Evolutionary conservation across 2,113 vertebrate genomes (phyloP).

Genomic region (Hiodon alosoides): DNA sequence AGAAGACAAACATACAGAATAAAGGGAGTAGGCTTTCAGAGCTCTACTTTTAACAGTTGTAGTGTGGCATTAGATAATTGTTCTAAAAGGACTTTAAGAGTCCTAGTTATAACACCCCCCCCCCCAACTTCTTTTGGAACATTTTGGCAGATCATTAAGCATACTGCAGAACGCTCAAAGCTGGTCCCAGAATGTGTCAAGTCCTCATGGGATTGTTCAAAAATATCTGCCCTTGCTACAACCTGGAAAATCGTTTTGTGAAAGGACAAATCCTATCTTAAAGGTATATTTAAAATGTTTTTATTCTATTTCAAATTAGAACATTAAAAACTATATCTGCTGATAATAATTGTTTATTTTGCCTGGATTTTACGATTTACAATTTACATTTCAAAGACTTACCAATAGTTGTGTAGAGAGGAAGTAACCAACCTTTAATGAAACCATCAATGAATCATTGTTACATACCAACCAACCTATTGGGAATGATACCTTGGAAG

Average conservation of each 20-base stretch:
- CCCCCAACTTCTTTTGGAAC: background rate
- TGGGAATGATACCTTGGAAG: no score
- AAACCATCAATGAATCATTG: no score
- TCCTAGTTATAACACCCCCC: background rate
- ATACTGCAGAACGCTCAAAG: background rate
- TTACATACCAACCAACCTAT: no score
- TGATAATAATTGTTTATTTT: background rate
- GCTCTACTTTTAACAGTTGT: no score
- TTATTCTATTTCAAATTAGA: background rate
- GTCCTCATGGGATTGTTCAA: conserved; percentile 25
- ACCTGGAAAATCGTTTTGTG: conserved; percentile 6
- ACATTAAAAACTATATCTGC: background rate
- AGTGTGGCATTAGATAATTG: background rate
- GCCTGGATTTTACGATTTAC: no score
- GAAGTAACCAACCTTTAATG: no score
- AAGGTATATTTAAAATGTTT: background rate
- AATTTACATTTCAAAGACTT: no score
- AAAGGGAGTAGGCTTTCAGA: no score
- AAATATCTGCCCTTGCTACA: conserved; percentile 28
- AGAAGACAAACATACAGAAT: background rate
- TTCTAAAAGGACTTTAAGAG: background rate
- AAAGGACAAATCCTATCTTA: conserved; percentile 19
- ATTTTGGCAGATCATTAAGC: conserved; percentile 11
- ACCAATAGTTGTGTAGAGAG: no score
- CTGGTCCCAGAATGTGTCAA: conserved; percentile 17